Conservation (phyloP, 2,888 invertebrate genomes). For the Mantis religiosa region DNA sequence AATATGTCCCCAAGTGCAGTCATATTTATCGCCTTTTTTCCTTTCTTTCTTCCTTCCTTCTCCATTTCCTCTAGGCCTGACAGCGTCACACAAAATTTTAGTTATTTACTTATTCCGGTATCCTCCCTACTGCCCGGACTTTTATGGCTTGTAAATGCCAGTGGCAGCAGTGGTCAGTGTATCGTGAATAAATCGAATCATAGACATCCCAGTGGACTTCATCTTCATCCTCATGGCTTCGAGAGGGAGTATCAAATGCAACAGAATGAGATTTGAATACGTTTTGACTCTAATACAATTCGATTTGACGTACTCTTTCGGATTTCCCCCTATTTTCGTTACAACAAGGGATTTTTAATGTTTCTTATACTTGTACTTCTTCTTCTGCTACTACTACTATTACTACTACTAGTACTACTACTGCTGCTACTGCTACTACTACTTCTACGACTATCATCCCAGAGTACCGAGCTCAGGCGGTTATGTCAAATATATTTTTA, state of each 20-base stretch:
- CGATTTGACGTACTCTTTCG: not conserved
- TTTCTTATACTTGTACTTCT: too few species aligned
- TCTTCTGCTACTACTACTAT: too few species aligned
- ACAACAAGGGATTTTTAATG: not conserved
- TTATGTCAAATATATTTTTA: too few species aligned
- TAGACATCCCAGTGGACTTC: not conserved
- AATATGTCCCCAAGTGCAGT: not conserved
- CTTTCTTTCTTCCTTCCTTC: not conserved
- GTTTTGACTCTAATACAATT: not conserved
- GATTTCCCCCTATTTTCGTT: not conserved
- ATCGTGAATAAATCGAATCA: not conserved
- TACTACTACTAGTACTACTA: too few species aligned
- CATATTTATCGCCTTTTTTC: not conserved
- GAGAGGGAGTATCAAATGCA: not conserved
- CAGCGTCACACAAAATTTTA: not conserved
- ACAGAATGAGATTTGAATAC: not conserved
- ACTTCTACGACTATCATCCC: too few species aligned
- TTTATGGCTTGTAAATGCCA: not conserved
- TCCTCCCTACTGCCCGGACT: not conserved
- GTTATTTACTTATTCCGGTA: not conserved
- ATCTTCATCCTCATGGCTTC: not conserved
- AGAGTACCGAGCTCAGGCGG: too few species aligned
- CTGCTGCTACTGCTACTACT: too few species aligned
- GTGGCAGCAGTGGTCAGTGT: not conserved
- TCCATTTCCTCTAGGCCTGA: not conserved